Evolutionary conservation across 2,888 invertebrate genomes (phyloP).

Genomic region (Orchesella flavescens): DNA sequence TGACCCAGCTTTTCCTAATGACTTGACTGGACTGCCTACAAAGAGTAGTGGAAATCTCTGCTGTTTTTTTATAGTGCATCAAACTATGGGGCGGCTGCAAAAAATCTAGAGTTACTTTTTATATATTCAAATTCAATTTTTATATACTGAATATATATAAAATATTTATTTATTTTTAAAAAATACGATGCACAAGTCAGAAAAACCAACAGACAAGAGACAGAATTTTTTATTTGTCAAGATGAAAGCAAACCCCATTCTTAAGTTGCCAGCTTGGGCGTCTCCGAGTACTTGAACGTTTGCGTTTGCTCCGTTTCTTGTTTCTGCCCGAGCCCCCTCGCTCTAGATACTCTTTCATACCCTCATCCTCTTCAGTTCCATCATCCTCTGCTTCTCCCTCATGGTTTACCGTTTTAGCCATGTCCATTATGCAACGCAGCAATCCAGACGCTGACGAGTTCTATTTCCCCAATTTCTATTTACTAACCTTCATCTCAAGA

Average conservation of each 20-base stretch:
- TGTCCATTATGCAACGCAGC: constrained; percentile 71
- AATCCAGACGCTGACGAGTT: constrained; percentile 69
- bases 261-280: constrained; percentile 69
- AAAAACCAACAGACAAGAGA: constrained; percentile 33
- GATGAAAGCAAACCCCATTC: constrained; percentile 71
- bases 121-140: constrained; percentile 29
- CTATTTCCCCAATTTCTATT: constrained; percentile 64
- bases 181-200: constrained; percentile 38
- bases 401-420: constrained; percentile 63
- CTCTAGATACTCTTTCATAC: constrained; percentile 69
- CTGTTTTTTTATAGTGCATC: constrained; percentile 29
- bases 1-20: too few relatives aligned
- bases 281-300: constrained; percentile 68
- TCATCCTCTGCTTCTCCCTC: constrained; percentile 54
- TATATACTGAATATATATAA: constrained; percentile 19
- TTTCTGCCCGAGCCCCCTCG: constrained; percentile 58
- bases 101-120: constrained; percentile 17
- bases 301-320: constrained; percentile 69
- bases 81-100: constrained; percentile 27
- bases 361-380: constrained; percentile 63
- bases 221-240: constrained; percentile 19
- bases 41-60: constrained; percentile 33
- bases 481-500: constrained; percentile 22
- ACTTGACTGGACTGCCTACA: too few relatives aligned
- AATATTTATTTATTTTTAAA: too few relatives aligned